These are phyloP conservation scores for Drosophila albomicans DNA, from an alignment of 1,140 invertebrate genomes.

Conservation along the genomic window DNA sequence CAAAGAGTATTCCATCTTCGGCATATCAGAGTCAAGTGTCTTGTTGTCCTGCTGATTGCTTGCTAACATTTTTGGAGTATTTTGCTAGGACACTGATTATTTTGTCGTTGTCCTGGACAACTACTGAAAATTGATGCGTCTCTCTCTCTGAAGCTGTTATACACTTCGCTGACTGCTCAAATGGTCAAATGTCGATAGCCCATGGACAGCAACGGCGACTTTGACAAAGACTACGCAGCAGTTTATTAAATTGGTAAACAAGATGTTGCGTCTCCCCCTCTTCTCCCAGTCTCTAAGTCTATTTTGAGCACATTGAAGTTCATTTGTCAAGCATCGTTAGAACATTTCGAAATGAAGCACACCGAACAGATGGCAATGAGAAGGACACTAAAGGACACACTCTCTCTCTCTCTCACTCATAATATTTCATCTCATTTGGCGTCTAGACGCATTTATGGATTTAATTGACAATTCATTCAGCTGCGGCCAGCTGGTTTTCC, in stretches of 20 bases:
- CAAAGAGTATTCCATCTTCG: neutral
- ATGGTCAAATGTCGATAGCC: constrained; percentile 53
- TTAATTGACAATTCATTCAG: constrained; percentile 56
- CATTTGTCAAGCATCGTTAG: constrained; percentile 63
- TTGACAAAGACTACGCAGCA: constrained; percentile 38
- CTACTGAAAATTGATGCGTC: constrained; percentile 78
- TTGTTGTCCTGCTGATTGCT: neutral
- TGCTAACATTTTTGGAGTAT: constrained; percentile 57
- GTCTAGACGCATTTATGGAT: constrained; percentile 64
- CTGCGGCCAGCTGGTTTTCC: neutral
- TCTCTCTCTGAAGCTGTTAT: constrained; percentile 19
- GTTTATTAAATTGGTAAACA: constrained; percentile 74
- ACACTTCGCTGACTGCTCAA: constrained; percentile 46
- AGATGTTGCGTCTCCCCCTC: constrained; percentile 15
- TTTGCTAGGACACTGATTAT: constrained; percentile 61
- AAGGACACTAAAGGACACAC: constrained; percentile 16
- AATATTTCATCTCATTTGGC: constrained; percentile 26
- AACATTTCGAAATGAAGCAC: constrained; percentile 30
- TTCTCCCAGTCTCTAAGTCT: neutral
- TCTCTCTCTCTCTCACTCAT: neutral
- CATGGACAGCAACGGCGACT: neutral
- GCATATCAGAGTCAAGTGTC: too few relatives aligned
- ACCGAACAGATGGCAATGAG: constrained; percentile 9
- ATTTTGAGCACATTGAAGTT: constrained; percentile 33
- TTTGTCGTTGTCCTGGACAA: constrained; percentile 72